Evolutionary conservation across 2,888 invertebrate species (phyloP).

Genomic region (Hypena proboscidalis): DNA sequence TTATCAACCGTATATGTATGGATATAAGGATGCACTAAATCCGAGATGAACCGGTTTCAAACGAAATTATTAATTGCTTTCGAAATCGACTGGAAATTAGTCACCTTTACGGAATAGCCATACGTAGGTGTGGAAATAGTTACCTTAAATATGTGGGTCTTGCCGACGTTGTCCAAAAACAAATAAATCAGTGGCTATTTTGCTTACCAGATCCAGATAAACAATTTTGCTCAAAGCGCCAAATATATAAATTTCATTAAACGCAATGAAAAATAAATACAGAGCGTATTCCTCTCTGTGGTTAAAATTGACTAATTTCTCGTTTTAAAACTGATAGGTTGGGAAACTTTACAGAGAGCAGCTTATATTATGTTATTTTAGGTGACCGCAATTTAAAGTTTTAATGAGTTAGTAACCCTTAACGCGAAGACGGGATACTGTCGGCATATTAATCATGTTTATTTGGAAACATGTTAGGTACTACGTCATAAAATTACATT

Average conservation of each 20-base stretch:
- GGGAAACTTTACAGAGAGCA: slow-evolving; percentile 16
- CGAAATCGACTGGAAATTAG: no score
- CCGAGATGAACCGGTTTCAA: no score
- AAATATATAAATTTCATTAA: slow-evolving; percentile 4
- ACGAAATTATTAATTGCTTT: no score
- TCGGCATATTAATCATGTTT: slow-evolving; percentile 44
- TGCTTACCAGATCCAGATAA: slow-evolving; percentile 11
- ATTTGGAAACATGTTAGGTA: slow-evolving; percentile 28
- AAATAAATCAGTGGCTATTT: slow-evolving; percentile 36
- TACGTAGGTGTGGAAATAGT: slow-evolving; percentile 38
- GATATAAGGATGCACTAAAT: no score
- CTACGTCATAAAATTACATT: slow-evolving; percentile 11
- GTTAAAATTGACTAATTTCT: slow-evolving; percentile 10
- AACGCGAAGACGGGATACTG: slow-evolving; percentile 40
- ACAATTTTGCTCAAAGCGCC: slow-evolving; percentile 4
- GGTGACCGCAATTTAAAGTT: slow-evolving; percentile 57
- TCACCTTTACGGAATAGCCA: no score
- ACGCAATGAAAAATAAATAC: slow-evolving; percentile 4
- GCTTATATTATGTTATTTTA: slow-evolving; percentile 47
- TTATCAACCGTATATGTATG: no score
- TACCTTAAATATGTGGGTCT: slow-evolving; percentile 33
- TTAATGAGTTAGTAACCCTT: slow-evolving; percentile 53
- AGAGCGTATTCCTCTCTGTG: not conserved
- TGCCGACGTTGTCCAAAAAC: slow-evolving; percentile 40
- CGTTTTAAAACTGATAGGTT: slow-evolving; percentile 21